These are phyloP conservation scores for Phalloptychus januarius DNA, from an alignment of 2,797 vertebrate genomes.

Conservation along the genomic window DNA sequence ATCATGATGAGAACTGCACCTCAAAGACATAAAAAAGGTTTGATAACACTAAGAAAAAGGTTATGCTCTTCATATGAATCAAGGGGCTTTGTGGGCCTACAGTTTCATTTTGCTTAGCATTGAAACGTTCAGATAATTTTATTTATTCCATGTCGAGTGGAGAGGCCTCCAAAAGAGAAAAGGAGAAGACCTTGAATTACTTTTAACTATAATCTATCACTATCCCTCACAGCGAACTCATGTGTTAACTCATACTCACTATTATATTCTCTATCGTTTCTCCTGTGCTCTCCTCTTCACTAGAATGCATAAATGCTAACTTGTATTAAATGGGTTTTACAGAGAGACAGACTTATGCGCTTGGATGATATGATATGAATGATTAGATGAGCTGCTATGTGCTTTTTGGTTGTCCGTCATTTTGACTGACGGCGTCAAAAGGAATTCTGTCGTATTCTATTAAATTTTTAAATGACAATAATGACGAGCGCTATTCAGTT, in stretches of 20 bases:
- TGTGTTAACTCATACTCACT: conserved; percentile 16
- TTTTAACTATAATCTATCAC: conserved; percentile 31
- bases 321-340: conserved; percentile 41
- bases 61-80: conserved; percentile 25
- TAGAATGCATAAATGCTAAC: conserved; percentile 30
- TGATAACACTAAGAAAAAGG: conserved; percentile 6
- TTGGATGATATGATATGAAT: conserved; percentile 35
- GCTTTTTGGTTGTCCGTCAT: too few species aligned
- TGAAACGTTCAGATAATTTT: conserved; percentile 29
- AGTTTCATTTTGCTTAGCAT: conserved; percentile 29
- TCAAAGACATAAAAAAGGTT: conserved; percentile 3
- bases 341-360: conserved; percentile 44
- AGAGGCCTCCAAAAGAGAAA: conserved; percentile 26
- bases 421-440: too few species aligned
- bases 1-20: conserved; percentile 9
- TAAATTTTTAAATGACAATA: too few species aligned
- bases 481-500: too few species aligned
- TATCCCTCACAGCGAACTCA: conserved; percentile 21
- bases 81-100: conserved; percentile 11
- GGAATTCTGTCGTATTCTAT: too few species aligned
- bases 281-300: conserved; percentile 4
- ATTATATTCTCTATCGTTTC: conserved; percentile 16
- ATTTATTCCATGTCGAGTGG: conserved; percentile 34
- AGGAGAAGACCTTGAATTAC: conserved; percentile 28
- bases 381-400: conserved; percentile 41